These are phyloP conservation scores for Pagetopsis macropterus DNA, from an alignment of 2,797 vertebrate species.

Conservation along the genomic window DNA sequence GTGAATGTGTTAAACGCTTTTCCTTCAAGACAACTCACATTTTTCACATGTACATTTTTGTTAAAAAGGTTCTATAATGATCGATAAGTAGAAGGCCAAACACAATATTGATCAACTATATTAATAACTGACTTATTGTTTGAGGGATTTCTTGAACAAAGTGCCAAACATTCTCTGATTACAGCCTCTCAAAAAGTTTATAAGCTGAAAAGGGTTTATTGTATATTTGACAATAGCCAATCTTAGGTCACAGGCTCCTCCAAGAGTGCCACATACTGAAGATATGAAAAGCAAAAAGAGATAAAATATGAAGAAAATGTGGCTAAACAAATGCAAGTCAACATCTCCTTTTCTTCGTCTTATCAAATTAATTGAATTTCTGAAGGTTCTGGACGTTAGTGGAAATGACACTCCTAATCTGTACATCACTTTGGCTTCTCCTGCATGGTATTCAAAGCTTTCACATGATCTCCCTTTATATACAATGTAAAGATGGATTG, in stretches of 20 bases:
- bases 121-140: neutral
- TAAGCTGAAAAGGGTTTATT: too few relatives aligned
- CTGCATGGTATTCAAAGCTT: neutral
- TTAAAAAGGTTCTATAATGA: neutral
- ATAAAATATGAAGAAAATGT: too few relatives aligned
- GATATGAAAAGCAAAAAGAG: too few relatives aligned
- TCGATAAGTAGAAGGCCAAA: neutral
- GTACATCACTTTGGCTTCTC: neutral
- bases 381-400: neutral
- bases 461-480: neutral
- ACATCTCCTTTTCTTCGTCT: neutral
- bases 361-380: neutral
- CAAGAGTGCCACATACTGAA: too few relatives aligned
- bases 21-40: slow-evolving; percentile 14
- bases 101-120: neutral
- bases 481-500: neutral
- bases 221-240: too few relatives aligned
- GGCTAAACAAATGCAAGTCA: too few relatives aligned
- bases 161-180: neutral
- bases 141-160: too few relatives aligned
- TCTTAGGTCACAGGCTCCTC: too few relatives aligned
- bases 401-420: neutral
- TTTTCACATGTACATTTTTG: neutral
- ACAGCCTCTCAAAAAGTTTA: neutral
- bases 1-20: slow-evolving; percentile 10